A percentile compares a stretch with the other conserved stretches of the same genome.
Conservation (phyloP, 2,113 vertebrate genomes). For the Bombycilla garrulus region DNA sequence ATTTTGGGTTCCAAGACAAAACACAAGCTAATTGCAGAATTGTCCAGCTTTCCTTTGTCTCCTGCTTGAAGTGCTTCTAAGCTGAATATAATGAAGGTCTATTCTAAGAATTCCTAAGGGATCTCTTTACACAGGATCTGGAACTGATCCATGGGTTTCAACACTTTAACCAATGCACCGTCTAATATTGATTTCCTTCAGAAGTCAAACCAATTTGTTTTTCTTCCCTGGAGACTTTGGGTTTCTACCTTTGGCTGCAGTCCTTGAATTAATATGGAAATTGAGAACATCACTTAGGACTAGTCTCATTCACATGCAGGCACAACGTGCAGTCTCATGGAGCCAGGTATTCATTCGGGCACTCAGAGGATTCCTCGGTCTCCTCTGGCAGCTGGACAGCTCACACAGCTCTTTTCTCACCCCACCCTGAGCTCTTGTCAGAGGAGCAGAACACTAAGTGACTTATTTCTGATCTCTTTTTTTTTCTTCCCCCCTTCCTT, state of each 20-base stretch:
- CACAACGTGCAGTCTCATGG: neutral
- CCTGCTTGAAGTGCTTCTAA: constrained; percentile 10
- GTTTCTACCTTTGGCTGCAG: constrained; percentile 33
- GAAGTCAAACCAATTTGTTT: constrained; percentile 47
- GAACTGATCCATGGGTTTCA: constrained; percentile 35
- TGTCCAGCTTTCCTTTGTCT: constrained; percentile 12
- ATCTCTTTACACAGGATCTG: constrained; percentile 25
- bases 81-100: constrained; percentile 23
- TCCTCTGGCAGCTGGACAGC: neutral
- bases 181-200: constrained; percentile 40
- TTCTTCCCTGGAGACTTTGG: constrained; percentile 14
- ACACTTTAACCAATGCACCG: constrained; percentile 21
- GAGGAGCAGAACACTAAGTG: neutral
- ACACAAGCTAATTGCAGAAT: neutral
- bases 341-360: neutral
- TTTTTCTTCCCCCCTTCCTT: neutral
- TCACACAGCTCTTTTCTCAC: neutral
- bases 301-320: neutral
- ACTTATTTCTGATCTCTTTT: neutral
- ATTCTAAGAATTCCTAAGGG: constrained; percentile 37
- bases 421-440: neutral
- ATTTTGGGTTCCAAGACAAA: neutral
- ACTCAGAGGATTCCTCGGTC: neutral
- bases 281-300: neutral
- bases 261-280: constrained; percentile 50